Conservation (phyloP, 2,113 vertebrate genomes). For the Chloroceryle aenea region DNA sequence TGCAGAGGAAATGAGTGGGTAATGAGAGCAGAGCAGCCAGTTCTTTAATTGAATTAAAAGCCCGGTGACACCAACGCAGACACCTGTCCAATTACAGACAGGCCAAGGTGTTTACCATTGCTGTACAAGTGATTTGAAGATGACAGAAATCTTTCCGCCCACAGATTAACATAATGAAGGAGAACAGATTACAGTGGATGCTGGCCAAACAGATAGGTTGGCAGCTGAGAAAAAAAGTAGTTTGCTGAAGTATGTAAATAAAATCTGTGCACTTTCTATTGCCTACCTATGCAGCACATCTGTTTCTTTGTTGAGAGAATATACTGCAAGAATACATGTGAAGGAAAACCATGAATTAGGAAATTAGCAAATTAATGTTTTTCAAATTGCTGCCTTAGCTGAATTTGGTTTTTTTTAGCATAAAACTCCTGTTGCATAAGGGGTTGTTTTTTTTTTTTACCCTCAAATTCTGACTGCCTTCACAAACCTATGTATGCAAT, state of each 20-base stretch:
- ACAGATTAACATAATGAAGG: conserved; percentile 91
- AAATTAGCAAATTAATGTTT: neutral
- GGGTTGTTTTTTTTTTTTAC: neutral
- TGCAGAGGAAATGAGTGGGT: conserved; percentile 89
- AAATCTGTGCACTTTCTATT: conserved; percentile 42
- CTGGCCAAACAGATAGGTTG: conserved; percentile 82
- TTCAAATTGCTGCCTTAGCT: neutral
- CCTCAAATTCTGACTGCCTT: neutral
- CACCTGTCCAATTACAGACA: conserved; percentile 91
- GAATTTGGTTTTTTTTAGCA: neutral
- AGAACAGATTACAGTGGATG: conserved; percentile 87
- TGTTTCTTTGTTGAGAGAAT: conserved; percentile 42
- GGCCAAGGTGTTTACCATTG: conserved; percentile 88
- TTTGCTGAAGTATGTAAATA: conserved; percentile 70
- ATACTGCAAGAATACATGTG: neutral
- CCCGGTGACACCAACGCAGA: conserved; percentile 83
- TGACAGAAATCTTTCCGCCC: conserved; percentile 89
- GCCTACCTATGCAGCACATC: conserved; percentile 34
- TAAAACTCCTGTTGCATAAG: neutral
- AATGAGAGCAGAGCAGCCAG: conserved; percentile 89
- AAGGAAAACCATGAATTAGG: conserved; percentile 5
- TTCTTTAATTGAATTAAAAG: conserved; percentile 99
- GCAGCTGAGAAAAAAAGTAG: conserved; percentile 77
- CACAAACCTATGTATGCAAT: neutral
- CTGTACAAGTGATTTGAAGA: conserved; percentile 82